phyloP scores from a whole-genome alignment of 2,797 vertebrate species.

The Adrianichthys oophorus region DNA sequence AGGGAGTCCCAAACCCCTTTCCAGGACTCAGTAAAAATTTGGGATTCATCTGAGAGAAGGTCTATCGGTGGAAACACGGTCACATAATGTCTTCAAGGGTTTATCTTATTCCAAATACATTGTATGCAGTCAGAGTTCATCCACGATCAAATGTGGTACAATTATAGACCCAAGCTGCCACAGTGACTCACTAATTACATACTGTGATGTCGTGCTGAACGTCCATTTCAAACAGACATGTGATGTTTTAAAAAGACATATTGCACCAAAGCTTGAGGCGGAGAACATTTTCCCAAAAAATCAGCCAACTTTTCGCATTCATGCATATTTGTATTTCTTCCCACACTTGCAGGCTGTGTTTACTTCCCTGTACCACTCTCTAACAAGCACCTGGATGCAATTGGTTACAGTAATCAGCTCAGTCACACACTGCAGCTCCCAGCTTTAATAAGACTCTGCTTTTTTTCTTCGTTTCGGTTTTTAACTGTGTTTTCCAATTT shows the following conservation, averaged over 20 bases:
- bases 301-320: constrained; percentile 2
- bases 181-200: constrained; percentile 42
- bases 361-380: constrained; percentile 21
- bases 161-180: constrained; percentile 23
- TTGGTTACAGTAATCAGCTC: constrained; percentile 33
- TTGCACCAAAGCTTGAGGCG: background rate
- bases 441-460: background rate
- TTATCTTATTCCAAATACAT: background rate
- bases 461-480: background rate
- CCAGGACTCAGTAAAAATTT: constrained; percentile 8
- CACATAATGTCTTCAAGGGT: background rate
- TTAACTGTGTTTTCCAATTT: constrained; percentile 8
- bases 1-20: constrained; percentile 15
- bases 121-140: constrained; percentile 6
- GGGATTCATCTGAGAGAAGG: background rate
- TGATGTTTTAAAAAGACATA: constrained; percentile 10
- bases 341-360: constrained; percentile 8
- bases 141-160: constrained; percentile 20
- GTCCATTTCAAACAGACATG: constrained; percentile 16
- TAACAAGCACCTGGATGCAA: constrained; percentile 28
- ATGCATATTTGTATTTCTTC: constrained; percentile 12
- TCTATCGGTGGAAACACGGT: background rate
- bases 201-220: background rate
- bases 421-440: constrained; percentile 12
- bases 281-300: background rate